Conservation (phyloP, 1,140 invertebrate species). For the Tyrophagus putrescentiae region DNA sequence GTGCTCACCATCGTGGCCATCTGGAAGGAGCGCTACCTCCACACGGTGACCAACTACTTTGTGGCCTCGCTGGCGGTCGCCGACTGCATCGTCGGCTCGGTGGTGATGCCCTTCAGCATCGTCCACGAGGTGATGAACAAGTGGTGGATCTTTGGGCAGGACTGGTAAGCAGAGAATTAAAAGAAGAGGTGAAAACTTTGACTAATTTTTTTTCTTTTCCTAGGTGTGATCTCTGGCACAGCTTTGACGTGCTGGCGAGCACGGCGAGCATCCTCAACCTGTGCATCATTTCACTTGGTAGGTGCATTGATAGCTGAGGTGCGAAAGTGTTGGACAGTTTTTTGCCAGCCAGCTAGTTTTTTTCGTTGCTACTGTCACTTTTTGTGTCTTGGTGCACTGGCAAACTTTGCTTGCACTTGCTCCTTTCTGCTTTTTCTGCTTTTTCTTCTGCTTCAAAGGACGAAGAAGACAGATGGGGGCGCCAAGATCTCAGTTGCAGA, state of each 20-base stretch:
- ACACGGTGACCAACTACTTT: slow-evolving; percentile 60
- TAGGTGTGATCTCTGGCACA: slow-evolving; percentile 82
- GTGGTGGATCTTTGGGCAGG: slow-evolving; percentile 32
- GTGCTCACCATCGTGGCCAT: slow-evolving; percentile 53
- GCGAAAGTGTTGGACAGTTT: no score
- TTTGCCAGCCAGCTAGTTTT: no score
- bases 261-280: slow-evolving; percentile 91
- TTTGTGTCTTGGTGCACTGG: not conserved
- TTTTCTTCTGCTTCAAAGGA: no score
- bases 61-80: slow-evolving; percentile 57
- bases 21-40: slow-evolving; percentile 48
- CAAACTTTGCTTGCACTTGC: not conserved
- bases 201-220: not conserved
- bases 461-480: no score
- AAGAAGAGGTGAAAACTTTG: not conserved
- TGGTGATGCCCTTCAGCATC: slow-evolving; percentile 62
- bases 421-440: not conserved
- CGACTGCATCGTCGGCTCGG: slow-evolving; percentile 56
- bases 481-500: no score
- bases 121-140: slow-evolving; percentile 49
- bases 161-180: slow-evolving; percentile 51
- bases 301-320: no score
- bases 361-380: not conserved
- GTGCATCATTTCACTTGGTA: slow-evolving; percentile 67
- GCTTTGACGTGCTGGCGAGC: slow-evolving; percentile 84